phyloP scores from a whole-genome alignment of 2,113 vertebrate species.

The Perccottus glenii region DNA sequence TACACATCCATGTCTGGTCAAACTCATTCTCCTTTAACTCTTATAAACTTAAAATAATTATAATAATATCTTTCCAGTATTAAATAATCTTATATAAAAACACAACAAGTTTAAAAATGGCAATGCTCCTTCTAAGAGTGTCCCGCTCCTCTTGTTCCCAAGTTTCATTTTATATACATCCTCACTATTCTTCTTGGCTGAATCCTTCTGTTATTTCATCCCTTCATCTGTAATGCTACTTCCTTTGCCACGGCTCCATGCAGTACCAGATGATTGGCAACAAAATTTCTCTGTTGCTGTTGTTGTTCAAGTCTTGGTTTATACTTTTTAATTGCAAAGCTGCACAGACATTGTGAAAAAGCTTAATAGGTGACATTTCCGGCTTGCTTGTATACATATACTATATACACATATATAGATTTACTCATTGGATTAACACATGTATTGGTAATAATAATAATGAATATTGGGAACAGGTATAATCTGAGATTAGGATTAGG shows the following conservation, averaged over 20 bases:
- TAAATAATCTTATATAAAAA: slow-evolving; percentile 85
- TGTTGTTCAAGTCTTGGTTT: slow-evolving; percentile 48
- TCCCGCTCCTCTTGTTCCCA: slow-evolving; percentile 21
- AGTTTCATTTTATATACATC: slow-evolving; percentile 52
- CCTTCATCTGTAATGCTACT: slow-evolving; percentile 8
- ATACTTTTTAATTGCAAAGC: slow-evolving; percentile 73
- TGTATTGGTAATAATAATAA: slow-evolving; percentile 59
- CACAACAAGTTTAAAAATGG: slow-evolving; percentile 67
- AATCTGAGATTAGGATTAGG: slow-evolving; percentile 56
- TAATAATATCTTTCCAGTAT: slow-evolving; percentile 80
- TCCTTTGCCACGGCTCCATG: slow-evolving; percentile 47
- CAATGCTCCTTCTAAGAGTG: slow-evolving; percentile 33
- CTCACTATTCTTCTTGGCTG: slow-evolving; percentile 12
- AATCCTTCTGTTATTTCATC: slow-evolving; percentile 18
- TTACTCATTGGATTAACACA: slow-evolving; percentile 59
- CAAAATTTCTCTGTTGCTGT: slow-evolving; percentile 48
- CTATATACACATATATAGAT: no score
- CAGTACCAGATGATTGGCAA: slow-evolving; percentile 65
- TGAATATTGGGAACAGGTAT: slow-evolving; percentile 65
- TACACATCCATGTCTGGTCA: slow-evolving; percentile 53
- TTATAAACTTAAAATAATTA: slow-evolving; percentile 74
- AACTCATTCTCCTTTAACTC: slow-evolving; percentile 50
- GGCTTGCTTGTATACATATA: slow-evolving; percentile 65
- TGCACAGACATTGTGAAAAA: slow-evolving; percentile 75
- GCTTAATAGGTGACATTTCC: slow-evolving; percentile 63